Evolutionary conservation across 2,113 vertebrate genomes (phyloP), one percentile per base, ranked within the genome.

Genomic region (Actenoides hombroni): DNA sequence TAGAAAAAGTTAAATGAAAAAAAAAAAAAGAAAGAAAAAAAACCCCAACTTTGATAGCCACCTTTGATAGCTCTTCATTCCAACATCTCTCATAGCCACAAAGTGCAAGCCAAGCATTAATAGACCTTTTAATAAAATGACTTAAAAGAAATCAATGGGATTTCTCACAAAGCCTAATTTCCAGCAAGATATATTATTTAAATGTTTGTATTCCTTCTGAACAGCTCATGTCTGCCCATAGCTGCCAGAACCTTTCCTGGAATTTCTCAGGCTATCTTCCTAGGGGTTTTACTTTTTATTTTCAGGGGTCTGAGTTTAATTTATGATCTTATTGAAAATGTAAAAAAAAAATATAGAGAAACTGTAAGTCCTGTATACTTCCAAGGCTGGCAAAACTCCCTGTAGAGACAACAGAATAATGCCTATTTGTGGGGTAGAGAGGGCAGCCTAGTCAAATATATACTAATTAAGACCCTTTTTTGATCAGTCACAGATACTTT

Each of bases 1-100:
- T 96, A 96, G 91, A 83, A 96, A 96, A 98, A 97, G 92, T 97
- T 96, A 96, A 98, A 97, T 94, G 93, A 92, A 49, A 69, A 92
- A 59, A 87, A 44, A 3, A 46, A 26, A 13, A 92, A 95, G 79
- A 44, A 78, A 92, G 53, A 63, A 64, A 28, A 17, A 63, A 63
- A 40, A 12, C 33, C 39, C 37, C 37, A 83, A 94, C 89, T 97
- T 97, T 94, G 95, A 98, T 97, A 96, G 79, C 71, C 80, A 97
- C 92, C 96, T 98, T 97, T 96, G 96, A 97, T 96, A 97, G 86
- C 57, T 87, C 93, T 95, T 78, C 80, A 63, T 96, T 97, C 85
- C 94, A 97, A 88, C 75, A 93, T 97, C 85, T 95, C 91, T 95
- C 69, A 64, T 49, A 79, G 93, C 92, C 83, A 81, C 95, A 95